Base-by-base conservation (phyloP, 1,140 invertebrate genomes). In the Charaxes varanes region DNA sequence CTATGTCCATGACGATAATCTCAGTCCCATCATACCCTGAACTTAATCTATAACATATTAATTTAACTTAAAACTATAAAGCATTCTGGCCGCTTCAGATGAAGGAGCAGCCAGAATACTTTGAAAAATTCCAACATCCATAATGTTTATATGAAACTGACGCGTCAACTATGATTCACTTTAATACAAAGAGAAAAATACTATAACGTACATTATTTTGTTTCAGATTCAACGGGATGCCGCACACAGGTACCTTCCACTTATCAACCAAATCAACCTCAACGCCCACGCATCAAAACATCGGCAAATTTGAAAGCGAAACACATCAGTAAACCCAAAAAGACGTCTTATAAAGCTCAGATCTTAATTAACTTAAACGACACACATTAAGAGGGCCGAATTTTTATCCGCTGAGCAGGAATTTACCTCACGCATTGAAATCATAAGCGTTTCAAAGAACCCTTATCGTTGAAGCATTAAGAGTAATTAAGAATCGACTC, bases 401-500 rank as follows among this genome's bases (percentile, higher is more conserved):
- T 36, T 34, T 32, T 46, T 35, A 55, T 53, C 49, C 23, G 41
- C 4, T 21, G 16, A 32, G 33, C 41, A 59, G 42, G 69, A 69
- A 63, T 69, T 63, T 67, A 70, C 72, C 70, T 74, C 72, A 71
- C 73, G 63, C 77, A 65, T 72, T 62, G 69, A 76, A 81, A 76
- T 81, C 77, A 81, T 81, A 81, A 78, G 66, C 77, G 77, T 81
- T 81, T 81, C 77, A 73, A 78, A 76, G 76, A 80, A 80, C 41
- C 40, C 61, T 61, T 64, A 69, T 63, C 64, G 57, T 27, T 57
- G 37, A 34, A 33, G 62, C 72, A 80, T 80, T 76, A 76, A 72
- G 61, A 59, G 71, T 72, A 80, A 80, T 80, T 80, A 80, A 80
- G 64, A 70, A 78, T 76, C 42, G 42, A 23, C 34, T 31, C 16